Conservation (phyloP, 2,888 invertebrate genomes). For the Pinctada fucata region DNA sequence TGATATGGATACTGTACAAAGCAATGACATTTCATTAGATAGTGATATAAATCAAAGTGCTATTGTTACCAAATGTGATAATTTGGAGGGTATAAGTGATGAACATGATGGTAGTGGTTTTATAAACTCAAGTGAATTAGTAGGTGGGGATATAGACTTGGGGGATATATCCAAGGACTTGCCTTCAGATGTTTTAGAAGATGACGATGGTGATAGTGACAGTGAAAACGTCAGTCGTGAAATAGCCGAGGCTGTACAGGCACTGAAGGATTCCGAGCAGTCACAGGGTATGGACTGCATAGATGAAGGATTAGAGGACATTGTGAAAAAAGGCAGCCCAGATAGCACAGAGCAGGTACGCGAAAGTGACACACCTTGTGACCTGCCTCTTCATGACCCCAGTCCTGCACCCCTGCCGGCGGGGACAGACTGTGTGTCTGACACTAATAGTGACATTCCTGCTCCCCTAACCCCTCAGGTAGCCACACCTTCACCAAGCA, state of each 20-base stretch:
- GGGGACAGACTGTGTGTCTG: slow-evolving; percentile 56
- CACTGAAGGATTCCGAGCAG: slow-evolving; percentile 37
- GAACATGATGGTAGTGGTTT: neutral
- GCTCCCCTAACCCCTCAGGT: slow-evolving; percentile 64
- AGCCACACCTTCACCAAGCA: slow-evolving; percentile 60
- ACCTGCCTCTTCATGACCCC: slow-evolving; percentile 53
- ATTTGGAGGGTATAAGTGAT: neutral
- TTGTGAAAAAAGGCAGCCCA: slow-evolving; percentile 51
- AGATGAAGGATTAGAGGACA: slow-evolving; percentile 46
- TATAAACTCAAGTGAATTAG: neutral
- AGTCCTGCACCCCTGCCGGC: slow-evolving; percentile 59
- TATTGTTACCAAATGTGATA: slow-evolving; percentile 5
- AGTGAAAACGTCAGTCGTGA: slow-evolving; percentile 55
- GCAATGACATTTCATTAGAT: slow-evolving; percentile 2
- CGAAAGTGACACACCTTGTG: slow-evolving; percentile 54
- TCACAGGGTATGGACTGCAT: slow-evolving; percentile 33
- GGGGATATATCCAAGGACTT: slow-evolving; percentile 22
- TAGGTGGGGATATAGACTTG: slow-evolving; percentile 17
- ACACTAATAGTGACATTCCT: slow-evolving; percentile 61
- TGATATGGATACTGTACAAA: neutral
- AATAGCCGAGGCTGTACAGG: slow-evolving; percentile 46
- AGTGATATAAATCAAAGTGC: slow-evolving; percentile 5
- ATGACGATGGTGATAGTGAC: slow-evolving; percentile 37
- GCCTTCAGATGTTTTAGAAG: slow-evolving; percentile 35
- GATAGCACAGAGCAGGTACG: slow-evolving; percentile 56